These are phyloP conservation scores for Drosophila pseudotakahashii DNA, from an alignment of 2,888 invertebrate genomes.

Conservation along the genomic window DNA sequence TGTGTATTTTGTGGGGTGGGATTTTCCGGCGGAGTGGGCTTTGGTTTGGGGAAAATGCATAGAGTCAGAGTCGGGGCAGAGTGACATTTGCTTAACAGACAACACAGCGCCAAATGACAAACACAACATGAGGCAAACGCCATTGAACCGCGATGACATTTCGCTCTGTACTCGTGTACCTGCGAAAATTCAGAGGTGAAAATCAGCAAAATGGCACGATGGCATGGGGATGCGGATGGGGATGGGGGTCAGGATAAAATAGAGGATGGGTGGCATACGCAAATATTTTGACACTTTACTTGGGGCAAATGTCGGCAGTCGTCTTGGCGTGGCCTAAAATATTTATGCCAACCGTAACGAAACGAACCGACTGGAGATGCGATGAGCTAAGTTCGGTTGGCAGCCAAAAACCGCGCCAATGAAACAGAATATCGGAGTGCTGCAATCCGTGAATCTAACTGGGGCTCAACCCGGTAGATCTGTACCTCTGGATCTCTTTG, in stretches of 20 bases:
- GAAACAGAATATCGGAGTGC: constrained; percentile 64
- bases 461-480: constrained; percentile 4
- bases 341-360: constrained; percentile 40
- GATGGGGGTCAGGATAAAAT: constrained; percentile 1
- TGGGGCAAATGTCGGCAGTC: constrained; percentile 56
- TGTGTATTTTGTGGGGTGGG: constrained; percentile 18
- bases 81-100: constrained; percentile 61
- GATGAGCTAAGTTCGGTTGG: constrained; percentile 21
- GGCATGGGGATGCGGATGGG: not conserved
- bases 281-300: constrained; percentile 81
- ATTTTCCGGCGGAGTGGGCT: constrained; percentile 5
- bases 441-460: constrained; percentile 25
- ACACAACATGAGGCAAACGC: constrained; percentile 58
- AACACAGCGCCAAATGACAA: constrained; percentile 61
- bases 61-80: constrained; percentile 2
- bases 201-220: not conserved
- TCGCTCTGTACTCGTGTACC: constrained; percentile 39
- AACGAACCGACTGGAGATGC: constrained; percentile 22
- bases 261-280: constrained; percentile 43
- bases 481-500: not conserved
- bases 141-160: constrained; percentile 77
- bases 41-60: constrained; percentile 14
- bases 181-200: constrained; percentile 20
- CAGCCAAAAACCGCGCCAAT: constrained; percentile 53
- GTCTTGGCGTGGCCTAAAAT: constrained; percentile 40